Evolutionary conservation across 35 echinoderm and acorn worm species (phyloP).

Genomic region (Nesometra sesokonis): DNA sequence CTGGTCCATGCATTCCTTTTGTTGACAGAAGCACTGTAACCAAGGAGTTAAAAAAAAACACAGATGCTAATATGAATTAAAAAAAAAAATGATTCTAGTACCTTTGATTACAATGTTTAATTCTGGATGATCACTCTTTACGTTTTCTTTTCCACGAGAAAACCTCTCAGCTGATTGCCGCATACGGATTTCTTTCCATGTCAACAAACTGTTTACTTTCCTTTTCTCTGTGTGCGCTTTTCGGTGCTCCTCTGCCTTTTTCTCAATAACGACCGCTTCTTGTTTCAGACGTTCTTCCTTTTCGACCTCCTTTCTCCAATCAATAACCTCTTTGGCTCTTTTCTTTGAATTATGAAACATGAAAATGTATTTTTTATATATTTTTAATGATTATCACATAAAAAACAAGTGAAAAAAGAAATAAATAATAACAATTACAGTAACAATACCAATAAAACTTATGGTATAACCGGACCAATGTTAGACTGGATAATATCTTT

Average conservation of each 20-base stretch:
- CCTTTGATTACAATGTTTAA: slow-evolving; percentile 89
- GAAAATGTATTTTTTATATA: not conserved
- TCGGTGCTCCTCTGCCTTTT: slow-evolving; percentile 44
- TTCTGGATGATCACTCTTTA: slow-evolving; percentile 54
- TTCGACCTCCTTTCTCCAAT: slow-evolving; percentile 50
- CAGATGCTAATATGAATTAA: no score
- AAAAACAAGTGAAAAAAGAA: not conserved
- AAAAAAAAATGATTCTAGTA: no score
- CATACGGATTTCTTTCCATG: slow-evolving; percentile 39
- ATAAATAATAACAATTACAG: not conserved
- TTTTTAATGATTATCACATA: not conserved
- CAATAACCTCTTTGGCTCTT: slow-evolving; percentile 78
- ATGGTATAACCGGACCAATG: no score
- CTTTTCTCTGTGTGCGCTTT: slow-evolving; percentile 42
- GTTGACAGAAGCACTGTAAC: no score
- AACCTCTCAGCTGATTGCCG: slow-evolving; percentile 19
- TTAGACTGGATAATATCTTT: no score
- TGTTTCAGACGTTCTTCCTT: slow-evolving; percentile 27
- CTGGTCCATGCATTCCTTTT: no score
- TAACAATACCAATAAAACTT: not conserved
- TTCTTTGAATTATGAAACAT: slow-evolving; percentile 33
- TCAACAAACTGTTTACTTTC: slow-evolving; percentile 23
- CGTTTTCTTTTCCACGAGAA: slow-evolving; percentile 33
- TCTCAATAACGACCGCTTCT: slow-evolving; percentile 26
- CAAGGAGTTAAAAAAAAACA: no score